Percentiles rank a stretch among this genome's conserved stretches.
Evolutionary conservation across 1,140 invertebrate genomes (phyloP).

Genomic region (Heliconius eleuchia): DNA sequence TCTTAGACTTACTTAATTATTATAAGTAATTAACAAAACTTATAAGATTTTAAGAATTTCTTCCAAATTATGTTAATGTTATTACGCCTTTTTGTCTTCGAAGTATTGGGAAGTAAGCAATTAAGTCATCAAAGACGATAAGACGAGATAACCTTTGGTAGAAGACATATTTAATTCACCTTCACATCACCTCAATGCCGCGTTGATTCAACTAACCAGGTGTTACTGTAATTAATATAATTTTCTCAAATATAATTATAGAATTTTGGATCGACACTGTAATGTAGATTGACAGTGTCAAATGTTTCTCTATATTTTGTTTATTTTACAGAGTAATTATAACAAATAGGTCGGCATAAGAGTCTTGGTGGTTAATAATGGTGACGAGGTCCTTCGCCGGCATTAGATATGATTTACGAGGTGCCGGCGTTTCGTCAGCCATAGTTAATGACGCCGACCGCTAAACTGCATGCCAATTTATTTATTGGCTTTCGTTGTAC

Average conservation of each 20-base stretch:
- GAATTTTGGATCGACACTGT: conserved; percentile 43
- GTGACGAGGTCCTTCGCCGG: conserved; percentile 43
- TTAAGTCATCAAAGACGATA: not conserved
- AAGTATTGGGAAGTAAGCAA: not conserved
- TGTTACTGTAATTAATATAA: conserved; percentile 51
- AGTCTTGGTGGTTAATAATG: conserved; percentile 50
- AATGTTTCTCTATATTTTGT: conserved; percentile 65
- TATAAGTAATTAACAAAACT: no score
- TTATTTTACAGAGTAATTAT: conserved; percentile 61
- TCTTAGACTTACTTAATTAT: no score
- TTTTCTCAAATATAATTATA: conserved; percentile 47
- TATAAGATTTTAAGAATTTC: no score
- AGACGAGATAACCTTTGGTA: not conserved
- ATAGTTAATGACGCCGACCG: conserved; percentile 45
- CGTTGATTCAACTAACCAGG: conserved; percentile 58
- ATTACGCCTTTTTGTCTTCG: not conserved
- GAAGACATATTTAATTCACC: conserved; percentile 18
- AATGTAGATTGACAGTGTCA: conserved; percentile 64
- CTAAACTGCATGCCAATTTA: conserved; percentile 49
- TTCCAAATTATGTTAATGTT: not conserved
- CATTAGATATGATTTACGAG: conserved; percentile 41
- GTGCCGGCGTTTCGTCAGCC: conserved; percentile 44
- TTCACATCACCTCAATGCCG: conserved; percentile 24
- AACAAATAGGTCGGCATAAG: conserved; percentile 57
- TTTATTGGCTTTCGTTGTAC: conserved; percentile 46